Evolutionary conservation across 2,888 invertebrate species (phyloP).

Genomic region (Xestia sexstrigata): DNA sequence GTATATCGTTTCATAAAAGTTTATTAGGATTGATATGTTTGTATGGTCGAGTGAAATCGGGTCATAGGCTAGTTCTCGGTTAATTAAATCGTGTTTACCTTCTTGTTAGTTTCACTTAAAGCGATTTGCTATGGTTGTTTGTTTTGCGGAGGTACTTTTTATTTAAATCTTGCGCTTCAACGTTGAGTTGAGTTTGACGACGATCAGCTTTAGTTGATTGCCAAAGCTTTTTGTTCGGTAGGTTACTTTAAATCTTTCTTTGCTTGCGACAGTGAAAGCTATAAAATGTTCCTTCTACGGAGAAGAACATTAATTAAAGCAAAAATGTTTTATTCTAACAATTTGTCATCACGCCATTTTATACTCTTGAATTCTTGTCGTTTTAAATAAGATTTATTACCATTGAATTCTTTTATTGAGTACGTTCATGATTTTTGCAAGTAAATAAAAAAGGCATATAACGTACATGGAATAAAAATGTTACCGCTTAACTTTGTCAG

Average conservation of each 20-base stretch:
- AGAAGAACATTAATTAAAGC: neutral
- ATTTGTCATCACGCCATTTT: constrained; percentile 29
- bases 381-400: constrained; percentile 35
- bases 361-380: neutral
- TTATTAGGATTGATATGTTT: constrained; percentile 57
- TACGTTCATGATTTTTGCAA: constrained; percentile 11
- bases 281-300: neutral
- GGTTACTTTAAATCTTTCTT: constrained; percentile 3
- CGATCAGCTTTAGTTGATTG: neutral
- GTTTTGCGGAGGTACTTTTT: constrained; percentile 18
- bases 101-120: constrained; percentile 43
- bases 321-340: constrained; percentile 30
- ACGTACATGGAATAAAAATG: constrained; percentile 26
- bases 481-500: constrained; percentile 28
- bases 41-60: constrained; percentile 49
- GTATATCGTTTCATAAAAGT: constrained; percentile 51
- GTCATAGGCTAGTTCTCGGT: constrained; percentile 45
- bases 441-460: constrained; percentile 6
- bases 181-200: constrained; percentile 20
- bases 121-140: constrained; percentile 40
- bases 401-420: constrained; percentile 10
- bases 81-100: constrained; percentile 58
- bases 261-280: neutral
- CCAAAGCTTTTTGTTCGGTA: neutral
- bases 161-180: constrained; percentile 23